Percentiles rank a stretch among this genome's conserved stretches.
These are phyloP conservation scores for Numenius arquata DNA, from an alignment of 2,113 vertebrate genomes.

Conservation along the genomic window DNA sequence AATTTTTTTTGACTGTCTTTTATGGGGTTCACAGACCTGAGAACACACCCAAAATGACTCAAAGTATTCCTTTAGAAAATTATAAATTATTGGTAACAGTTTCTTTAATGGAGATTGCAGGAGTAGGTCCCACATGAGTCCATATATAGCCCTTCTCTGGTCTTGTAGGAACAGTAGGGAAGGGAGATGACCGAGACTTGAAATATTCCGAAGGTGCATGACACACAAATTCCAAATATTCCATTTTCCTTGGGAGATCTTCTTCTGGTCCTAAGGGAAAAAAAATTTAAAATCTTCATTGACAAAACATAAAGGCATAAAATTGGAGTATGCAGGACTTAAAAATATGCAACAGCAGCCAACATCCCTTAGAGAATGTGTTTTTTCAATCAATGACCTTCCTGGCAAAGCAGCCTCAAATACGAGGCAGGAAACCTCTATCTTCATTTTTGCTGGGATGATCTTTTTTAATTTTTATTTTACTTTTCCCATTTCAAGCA, in stretches of 20 bases:
- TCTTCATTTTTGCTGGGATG: not conserved
- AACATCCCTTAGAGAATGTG: not conserved
- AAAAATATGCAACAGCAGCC: not conserved
- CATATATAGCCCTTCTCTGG: constrained; percentile 97
- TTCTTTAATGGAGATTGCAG: constrained; percentile 88
- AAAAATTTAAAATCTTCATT: not conserved
- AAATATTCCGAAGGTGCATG: constrained; percentile 98
- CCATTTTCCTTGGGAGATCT: constrained; percentile 97
- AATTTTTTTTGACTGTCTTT: not conserved
- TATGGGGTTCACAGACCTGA: not conserved
- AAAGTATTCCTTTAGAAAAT: not conserved
- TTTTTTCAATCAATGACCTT: not conserved
- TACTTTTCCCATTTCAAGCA: not conserved
- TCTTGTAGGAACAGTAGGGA: constrained; percentile 91
- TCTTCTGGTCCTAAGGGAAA: constrained; percentile 89
- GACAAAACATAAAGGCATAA: not conserved
- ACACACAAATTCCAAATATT: constrained; percentile 97
- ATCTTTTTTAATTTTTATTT: not conserved
- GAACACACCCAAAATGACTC: not conserved
- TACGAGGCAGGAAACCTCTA: not conserved
- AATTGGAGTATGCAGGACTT: not conserved
- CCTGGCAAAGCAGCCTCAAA: not conserved
- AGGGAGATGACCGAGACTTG: constrained; percentile 92
- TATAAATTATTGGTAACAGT: constrained; percentile 82
- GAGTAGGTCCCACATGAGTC: constrained; percentile 92